Percentiles rank a stretch among this genome's conserved stretches.
phyloP scores from a whole-genome alignment of 2,888 invertebrate species.

The Taphrorychus bicolor region DNA sequence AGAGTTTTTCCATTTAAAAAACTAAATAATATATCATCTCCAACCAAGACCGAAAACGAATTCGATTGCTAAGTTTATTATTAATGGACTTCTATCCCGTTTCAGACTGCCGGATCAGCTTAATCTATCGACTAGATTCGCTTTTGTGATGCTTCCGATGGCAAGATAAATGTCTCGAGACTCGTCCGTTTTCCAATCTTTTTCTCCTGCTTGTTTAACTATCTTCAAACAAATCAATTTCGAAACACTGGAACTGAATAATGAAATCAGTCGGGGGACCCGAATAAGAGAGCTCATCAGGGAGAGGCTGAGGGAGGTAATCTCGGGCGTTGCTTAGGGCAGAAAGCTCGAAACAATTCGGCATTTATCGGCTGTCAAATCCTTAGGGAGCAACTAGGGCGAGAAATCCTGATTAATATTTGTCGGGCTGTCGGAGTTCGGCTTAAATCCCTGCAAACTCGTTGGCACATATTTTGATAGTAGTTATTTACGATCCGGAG shows the following conservation, averaged over 20 bases:
- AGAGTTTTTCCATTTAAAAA: no score
- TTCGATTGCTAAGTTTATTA: constrained; percentile 11
- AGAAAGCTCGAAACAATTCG: not conserved
- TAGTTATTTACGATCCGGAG: not conserved
- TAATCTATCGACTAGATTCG: constrained; percentile 9
- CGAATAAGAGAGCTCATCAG: not conserved
- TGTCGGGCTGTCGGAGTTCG: not conserved
- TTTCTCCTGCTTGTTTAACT: not conserved
- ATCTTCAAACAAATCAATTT: not conserved
- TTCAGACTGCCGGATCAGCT: constrained; percentile 5
- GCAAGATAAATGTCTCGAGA: constrained; percentile 11
- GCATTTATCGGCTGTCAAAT: not conserved
- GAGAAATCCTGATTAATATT: constrained; percentile 9
- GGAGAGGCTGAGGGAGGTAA: not conserved
- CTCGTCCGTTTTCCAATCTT: not conserved
- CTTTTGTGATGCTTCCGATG: constrained; percentile 14
- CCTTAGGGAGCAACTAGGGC: not conserved
- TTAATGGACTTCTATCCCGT: constrained; percentile 8
- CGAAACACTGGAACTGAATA: not conserved
- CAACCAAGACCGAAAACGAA: not conserved
- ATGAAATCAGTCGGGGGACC: not conserved
- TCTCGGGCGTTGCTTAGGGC: not conserved
- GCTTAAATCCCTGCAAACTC: not conserved
- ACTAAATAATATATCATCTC: not conserved
- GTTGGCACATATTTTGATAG: not conserved